Percentiles rank a stretch among this genome's conserved stretches.
Conservation (phyloP, 2,888 invertebrate species). For the Drosophila kuntzei region DNA sequence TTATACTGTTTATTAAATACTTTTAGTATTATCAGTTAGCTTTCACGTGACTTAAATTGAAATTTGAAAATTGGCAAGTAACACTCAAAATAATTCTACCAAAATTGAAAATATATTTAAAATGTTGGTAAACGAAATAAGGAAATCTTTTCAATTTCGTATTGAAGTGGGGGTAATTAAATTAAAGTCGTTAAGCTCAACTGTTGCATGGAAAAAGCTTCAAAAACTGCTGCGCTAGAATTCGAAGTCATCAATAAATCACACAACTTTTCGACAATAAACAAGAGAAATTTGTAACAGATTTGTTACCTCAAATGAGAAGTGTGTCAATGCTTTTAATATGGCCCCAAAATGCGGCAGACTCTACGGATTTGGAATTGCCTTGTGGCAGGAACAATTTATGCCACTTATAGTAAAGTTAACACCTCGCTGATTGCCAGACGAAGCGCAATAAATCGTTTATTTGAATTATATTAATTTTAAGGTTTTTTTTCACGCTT, state of each 20-base stretch:
- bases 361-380: conserved; percentile 1
- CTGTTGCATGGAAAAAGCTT: conserved; percentile 15
- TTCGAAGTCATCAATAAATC: conserved; percentile 41
- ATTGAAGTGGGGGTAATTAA: conserved; percentile 2
- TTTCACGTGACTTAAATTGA: too few species aligned
- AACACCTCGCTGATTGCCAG: conserved; percentile 74
- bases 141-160: conserved; percentile 8
- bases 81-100: too few species aligned
- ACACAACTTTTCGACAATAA: conserved; percentile 49
- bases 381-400: conserved; percentile 62
- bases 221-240: background rate
- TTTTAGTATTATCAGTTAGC: too few species aligned
- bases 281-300: conserved; percentile 24
- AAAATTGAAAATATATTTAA: too few species aligned
- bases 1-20: too few species aligned
- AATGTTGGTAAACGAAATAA: background rate
- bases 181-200: conserved; percentile 16
- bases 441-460: conserved; percentile 73
- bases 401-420: conserved; percentile 73
- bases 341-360: background rate
- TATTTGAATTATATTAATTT: conserved; percentile 77
- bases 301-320: conserved; percentile 26
- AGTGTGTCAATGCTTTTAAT: conserved; percentile 7
- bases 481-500: conserved; percentile 38
- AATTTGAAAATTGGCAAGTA: too few species aligned